Evolutionary conservation across 2,797 vertebrate species (phyloP).

Genomic region (Eleutherodactylus coqui): DNA sequence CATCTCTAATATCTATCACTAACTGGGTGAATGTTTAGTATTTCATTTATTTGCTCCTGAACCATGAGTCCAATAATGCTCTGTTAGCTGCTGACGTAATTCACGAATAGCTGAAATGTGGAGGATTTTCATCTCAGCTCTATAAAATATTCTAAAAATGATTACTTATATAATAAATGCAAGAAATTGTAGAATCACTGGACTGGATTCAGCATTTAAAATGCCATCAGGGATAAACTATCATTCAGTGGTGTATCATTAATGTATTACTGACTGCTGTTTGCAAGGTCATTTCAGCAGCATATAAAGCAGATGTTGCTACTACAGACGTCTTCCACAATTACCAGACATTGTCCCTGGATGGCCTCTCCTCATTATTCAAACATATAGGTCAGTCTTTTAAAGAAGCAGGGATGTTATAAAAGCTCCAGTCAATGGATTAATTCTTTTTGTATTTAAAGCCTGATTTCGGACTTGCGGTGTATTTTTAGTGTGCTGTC

Average conservation of each 20-base stretch:
- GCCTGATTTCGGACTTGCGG: not conserved
- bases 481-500: not conserved
- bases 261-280: slow-evolving; percentile 12
- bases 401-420: slow-evolving; percentile 64
- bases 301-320: slow-evolving; percentile 50
- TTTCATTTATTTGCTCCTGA: too few species aligned
- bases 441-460: slow-evolving; percentile 28
- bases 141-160: not conserved
- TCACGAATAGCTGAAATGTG: not conserved
- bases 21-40: too few species aligned
- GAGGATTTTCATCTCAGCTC: not conserved
- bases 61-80: too few species aligned
- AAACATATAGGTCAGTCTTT: slow-evolving; percentile 68
- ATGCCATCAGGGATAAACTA: not conserved
- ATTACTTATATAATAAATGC: not conserved
- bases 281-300: slow-evolving; percentile 32
- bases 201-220: not conserved
- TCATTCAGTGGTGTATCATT: slow-evolving; percentile 28
- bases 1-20: too few species aligned
- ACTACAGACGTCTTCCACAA: slow-evolving; percentile 50
- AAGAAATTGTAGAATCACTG: not conserved
- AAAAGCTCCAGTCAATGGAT: slow-evolving; percentile 18
- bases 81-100: not conserved
- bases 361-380: slow-evolving; percentile 63
- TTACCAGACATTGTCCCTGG: slow-evolving; percentile 65